Evolutionary conservation across 2,888 invertebrate species (phyloP).

Genomic region (Luffia ferchaultella): DNA sequence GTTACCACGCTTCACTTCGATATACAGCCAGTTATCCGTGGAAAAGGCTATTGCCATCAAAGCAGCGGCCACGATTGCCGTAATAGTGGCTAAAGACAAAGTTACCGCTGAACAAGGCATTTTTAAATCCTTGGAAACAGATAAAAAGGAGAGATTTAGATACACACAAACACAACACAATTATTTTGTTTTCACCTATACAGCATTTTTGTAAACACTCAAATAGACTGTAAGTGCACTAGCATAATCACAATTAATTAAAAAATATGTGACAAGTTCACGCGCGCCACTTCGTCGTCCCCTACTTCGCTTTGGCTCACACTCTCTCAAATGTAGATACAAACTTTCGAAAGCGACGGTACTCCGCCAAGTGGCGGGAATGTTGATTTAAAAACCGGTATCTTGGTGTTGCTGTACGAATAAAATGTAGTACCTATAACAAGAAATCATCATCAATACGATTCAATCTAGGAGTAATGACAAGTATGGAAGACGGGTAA

Average conservation of each 20-base stretch:
- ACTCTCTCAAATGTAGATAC: conserved; percentile 61
- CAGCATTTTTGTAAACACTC: conserved; percentile 62
- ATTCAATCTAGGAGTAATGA: no score
- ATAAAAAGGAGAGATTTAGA: conserved; percentile 32
- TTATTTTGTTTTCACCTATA: conserved; percentile 49
- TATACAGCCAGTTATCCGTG: conserved; percentile 96
- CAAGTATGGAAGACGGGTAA: no score
- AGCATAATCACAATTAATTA: conserved; percentile 54
- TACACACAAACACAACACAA: conserved; percentile 25
- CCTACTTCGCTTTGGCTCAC: conserved; percentile 46
- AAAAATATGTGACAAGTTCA: conserved; percentile 64
- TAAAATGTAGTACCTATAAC: no score
- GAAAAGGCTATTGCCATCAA: conserved; percentile 93
- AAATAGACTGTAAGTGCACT: conserved; percentile 51
- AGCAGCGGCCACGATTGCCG: conserved; percentile 93
- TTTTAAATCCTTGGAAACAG: conserved; percentile 50
- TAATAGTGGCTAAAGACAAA: conserved; percentile 93
- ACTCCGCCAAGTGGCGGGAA: conserved; percentile 61
- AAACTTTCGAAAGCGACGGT: conserved; percentile 62
- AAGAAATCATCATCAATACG: no score
- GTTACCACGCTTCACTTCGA: conserved; percentile 88
- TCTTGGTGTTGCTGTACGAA: conserved; percentile 18
- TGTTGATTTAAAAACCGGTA: conserved; percentile 54
- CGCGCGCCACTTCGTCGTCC: conserved; percentile 58
- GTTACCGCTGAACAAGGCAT: conserved; percentile 97